Evolutionary conservation across 2,797 vertebrate species (phyloP).

Genomic region (Ispidina lecontei): DNA sequence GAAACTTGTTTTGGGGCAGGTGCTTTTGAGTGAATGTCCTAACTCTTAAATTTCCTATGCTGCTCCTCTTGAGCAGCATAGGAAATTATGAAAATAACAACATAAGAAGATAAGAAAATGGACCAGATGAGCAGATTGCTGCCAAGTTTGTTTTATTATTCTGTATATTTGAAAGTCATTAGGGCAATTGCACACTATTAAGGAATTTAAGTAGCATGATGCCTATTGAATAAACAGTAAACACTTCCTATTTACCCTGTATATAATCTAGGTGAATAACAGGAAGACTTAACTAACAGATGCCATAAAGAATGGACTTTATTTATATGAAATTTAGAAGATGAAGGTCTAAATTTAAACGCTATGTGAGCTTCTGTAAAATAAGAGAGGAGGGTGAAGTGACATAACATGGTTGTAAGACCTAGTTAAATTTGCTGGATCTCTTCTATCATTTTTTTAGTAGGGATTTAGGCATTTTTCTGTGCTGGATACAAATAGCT

Average conservation of each 20-base stretch:
- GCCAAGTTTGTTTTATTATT: not conserved
- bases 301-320: not conserved
- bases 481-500: not conserved
- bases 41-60: not conserved
- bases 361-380: not conserved
- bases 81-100: not conserved
- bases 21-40: not conserved
- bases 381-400: not conserved
- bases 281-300: not conserved
- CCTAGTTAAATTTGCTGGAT: not conserved
- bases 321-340: not conserved
- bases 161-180: not conserved
- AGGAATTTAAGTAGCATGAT: not conserved
- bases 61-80: not conserved
- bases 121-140: not conserved
- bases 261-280: not conserved
- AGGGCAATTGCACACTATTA: rapidly evolving
- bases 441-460: not conserved
- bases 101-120: not conserved
- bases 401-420: not conserved
- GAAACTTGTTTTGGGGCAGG: not conserved
- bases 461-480: not conserved
- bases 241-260: not conserved
- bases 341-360: not conserved
- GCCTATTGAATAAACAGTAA: not conserved